These are phyloP conservation scores for Lasioglossum oenotherae DNA, from an alignment of 2,888 invertebrate genomes.

Conservation along the genomic window DNA sequence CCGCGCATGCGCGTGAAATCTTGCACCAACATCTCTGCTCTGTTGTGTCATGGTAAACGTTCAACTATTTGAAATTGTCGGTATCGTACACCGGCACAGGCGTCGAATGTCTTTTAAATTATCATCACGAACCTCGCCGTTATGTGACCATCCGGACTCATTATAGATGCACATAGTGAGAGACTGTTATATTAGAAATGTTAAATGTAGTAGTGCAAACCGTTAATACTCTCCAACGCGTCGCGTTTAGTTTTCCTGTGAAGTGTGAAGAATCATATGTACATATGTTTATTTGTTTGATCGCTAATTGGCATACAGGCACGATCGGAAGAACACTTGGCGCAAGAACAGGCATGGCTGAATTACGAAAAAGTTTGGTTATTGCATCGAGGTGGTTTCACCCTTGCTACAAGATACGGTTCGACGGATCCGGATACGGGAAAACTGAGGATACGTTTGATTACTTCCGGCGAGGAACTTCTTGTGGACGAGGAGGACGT, in stretches of 20 bases:
- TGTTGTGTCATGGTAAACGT: no score
- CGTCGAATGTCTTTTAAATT: no score
- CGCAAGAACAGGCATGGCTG: conserved; percentile 89
- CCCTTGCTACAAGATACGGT: conserved; percentile 88
- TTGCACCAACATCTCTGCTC: no score
- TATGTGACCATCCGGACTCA: neutral
- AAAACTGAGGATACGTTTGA: conserved; percentile 90
- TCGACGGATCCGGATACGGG: conserved; percentile 85
- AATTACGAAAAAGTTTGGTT: conserved; percentile 94
- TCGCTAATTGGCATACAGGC: conserved; percentile 85
- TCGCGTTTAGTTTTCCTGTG: neutral
- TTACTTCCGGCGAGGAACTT: conserved; percentile 92
- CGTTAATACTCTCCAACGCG: neutral
- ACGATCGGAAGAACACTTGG: conserved; percentile 88
- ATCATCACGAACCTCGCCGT: neutral
- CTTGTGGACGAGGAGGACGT: conserved; percentile 98
- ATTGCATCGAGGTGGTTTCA: conserved; percentile 96
- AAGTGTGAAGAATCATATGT: neutral
- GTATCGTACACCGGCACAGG: no score
- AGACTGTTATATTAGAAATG: neutral
- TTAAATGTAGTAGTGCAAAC: neutral
- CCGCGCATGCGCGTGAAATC: no score
- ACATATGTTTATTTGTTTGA: neutral
- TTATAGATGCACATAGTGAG: neutral
- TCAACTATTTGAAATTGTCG: no score